These are phyloP conservation scores for Drosophila navojoa DNA, from an alignment of 1,140 invertebrate species.

Conservation along the genomic window DNA sequence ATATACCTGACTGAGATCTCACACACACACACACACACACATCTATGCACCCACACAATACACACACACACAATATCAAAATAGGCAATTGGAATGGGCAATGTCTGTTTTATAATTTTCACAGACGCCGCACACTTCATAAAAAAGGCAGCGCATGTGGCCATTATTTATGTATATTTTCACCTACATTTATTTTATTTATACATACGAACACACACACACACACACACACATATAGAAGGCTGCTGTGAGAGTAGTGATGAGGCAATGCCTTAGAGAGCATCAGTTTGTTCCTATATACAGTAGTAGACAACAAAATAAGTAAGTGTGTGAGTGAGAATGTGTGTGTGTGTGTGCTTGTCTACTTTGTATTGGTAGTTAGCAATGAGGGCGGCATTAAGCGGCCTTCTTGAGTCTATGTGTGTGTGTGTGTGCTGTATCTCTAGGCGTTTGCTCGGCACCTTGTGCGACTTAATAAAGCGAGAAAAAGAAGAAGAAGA, in stretches of 20 bases:
- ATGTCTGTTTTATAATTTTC: conserved; percentile 73
- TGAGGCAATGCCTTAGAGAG: conserved; percentile 43
- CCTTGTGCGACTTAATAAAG: conserved; percentile 51
- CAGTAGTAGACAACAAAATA: conserved; percentile 26
- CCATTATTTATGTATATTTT: conserved; percentile 77
- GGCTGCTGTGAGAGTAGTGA: conserved; percentile 49
- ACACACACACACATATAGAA: conserved; percentile 23
- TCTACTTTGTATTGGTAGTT: conserved; percentile 38
- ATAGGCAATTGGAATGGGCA: conserved; percentile 17
- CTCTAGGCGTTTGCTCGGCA: conserved; percentile 31
- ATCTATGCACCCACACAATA: background rate
- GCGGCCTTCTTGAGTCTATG: conserved; percentile 12
- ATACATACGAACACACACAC: conserved; percentile 24
- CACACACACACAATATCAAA: background rate
- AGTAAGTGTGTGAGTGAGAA: background rate
- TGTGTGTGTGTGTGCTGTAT: conserved; percentile 9
- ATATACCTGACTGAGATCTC: conserved; percentile 17
- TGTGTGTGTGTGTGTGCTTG: conserved; percentile 3
- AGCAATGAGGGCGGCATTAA: conserved; percentile 35
- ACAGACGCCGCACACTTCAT: conserved; percentile 63
- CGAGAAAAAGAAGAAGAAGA: conserved; percentile 50
- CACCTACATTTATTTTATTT: conserved; percentile 77
- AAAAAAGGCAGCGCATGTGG: conserved; percentile 69
- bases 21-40: background rate
- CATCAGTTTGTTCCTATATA: conserved; percentile 14